These are phyloP conservation scores for Tipula unca DNA, from an alignment of 2,888 invertebrate genomes.

Conservation along the genomic window DNA sequence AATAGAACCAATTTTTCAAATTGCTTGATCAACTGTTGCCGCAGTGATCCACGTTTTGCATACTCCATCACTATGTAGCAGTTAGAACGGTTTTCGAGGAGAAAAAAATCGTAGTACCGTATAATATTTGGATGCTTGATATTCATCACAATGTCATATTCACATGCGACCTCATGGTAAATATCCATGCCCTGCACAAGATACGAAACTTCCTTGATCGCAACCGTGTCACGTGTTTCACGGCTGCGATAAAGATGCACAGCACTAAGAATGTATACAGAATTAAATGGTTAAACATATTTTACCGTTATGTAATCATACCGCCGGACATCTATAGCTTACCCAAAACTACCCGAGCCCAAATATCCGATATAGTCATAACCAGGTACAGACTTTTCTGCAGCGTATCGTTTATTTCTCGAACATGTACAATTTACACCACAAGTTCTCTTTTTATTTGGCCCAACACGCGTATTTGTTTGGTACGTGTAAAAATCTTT, in stretches of 20 bases:
- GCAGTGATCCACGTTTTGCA: slow-evolving; percentile 35
- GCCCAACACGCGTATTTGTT: too few relatives aligned
- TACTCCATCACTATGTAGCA: slow-evolving; percentile 40
- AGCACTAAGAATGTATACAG: not conserved
- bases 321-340: too few relatives aligned
- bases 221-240: not conserved
- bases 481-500: too few relatives aligned
- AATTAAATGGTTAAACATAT: not conserved
- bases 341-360: not conserved
- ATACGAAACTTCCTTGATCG: not conserved
- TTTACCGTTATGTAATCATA: not conserved
- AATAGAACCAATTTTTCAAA: not conserved
- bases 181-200: not conserved
- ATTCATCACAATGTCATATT: slow-evolving; percentile 38
- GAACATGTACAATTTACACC: not conserved
- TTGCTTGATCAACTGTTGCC: slow-evolving; percentile 29
- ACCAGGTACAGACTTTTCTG: not conserved
- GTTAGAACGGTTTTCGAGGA: slow-evolving; percentile 28
- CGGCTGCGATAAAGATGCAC: not conserved
- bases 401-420: not conserved
- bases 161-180: not conserved
- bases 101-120: slow-evolving; percentile 34
- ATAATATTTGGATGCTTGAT: slow-evolving; percentile 38
- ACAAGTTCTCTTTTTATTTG: too few relatives aligned
- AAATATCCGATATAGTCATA: not conserved